Evolutionary conservation across 2,797 vertebrate species (phyloP), one percentile per base, ranked within the genome.

Genomic region (Dryobates pubescens): DNA sequence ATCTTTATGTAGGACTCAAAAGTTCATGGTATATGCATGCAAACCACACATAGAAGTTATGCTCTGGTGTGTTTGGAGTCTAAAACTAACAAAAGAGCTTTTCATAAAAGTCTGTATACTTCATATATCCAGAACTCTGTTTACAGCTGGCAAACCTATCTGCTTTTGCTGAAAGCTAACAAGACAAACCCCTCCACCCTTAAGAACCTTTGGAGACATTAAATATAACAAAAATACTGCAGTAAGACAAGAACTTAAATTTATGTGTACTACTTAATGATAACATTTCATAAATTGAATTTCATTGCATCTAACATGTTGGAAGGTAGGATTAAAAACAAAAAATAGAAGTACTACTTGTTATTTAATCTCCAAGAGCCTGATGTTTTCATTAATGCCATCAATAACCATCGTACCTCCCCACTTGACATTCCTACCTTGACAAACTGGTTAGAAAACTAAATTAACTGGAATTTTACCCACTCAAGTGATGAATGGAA

Each of bases 101-200:
- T 94, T 92, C 61, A 87, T 71, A 74, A 58, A 91, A 92, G 54
- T 29, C 70, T 72, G 24, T 64, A 23, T 19, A 18, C 59, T 90
- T 47, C 69, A 76, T 10, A 57, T 19, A 90, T 54, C 29, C 67
- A 72, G 41, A 95, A 63, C 36, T 47, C 70, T 72, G 79, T 9
- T 90, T 90, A 54, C 72, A 96, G 81, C 62, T 82, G 30, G 47
- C 26, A 49, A 76, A 32, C 7, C 3, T 30, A 51, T 49, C 74
- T 86, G 57, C 69, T 92, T 85, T 69, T 92, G 89, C 47, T 88
- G 67, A 91, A 92, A 88, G 70, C 51, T 72, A 92, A 95, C 82
- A 92, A 83, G 95, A 86, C n/a, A 81, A 76, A 78, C 10, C 22
- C 23, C 18, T 88, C 30, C 88, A 79, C 63, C 75, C 34, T n/a